Conservation (phyloP, 1,140 invertebrate genomes). For the Aricia agestis region DNA sequence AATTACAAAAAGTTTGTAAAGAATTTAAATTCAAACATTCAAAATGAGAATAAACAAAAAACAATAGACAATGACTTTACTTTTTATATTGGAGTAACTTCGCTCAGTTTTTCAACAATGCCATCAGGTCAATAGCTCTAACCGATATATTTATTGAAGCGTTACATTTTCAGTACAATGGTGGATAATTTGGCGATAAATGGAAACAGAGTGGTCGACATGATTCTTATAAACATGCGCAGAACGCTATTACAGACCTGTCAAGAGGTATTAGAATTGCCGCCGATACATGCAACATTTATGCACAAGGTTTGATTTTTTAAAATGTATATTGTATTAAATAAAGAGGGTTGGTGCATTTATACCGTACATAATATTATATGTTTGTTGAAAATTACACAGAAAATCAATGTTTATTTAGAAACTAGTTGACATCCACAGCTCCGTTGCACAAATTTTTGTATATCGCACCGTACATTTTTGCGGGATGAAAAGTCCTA, state of each 20-base stretch:
- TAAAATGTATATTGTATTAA: no score
- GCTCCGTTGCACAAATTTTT: no score
- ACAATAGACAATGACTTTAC: conserved; percentile 8
- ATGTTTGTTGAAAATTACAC: no score
- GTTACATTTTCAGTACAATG: conserved; percentile 45
- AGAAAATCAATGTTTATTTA: no score
- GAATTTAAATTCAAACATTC: not conserved
- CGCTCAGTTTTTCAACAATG: not conserved
- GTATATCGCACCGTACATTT: no score
- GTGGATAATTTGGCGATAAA: conserved; percentile 40
- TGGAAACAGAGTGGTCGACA: conserved; percentile 59
- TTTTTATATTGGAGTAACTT: conserved; percentile 1
- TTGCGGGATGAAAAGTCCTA: no score
- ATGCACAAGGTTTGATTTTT: conserved; percentile 56
- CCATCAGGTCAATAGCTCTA: conserved; percentile 1
- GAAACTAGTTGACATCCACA: no score
- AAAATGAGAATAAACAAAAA: conserved; percentile 3
- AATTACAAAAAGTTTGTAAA: no score
- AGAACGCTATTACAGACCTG: conserved; percentile 56
- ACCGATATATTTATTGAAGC: not conserved
- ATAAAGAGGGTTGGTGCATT: not conserved
- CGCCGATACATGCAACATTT: conserved; percentile 60
- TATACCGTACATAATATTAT: no score
- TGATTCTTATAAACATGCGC: conserved; percentile 62
- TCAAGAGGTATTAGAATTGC: conserved; percentile 52